Base-by-base conservation (phyloP, 2,113 vertebrate species). In the Synodontis membranacea region DNA sequence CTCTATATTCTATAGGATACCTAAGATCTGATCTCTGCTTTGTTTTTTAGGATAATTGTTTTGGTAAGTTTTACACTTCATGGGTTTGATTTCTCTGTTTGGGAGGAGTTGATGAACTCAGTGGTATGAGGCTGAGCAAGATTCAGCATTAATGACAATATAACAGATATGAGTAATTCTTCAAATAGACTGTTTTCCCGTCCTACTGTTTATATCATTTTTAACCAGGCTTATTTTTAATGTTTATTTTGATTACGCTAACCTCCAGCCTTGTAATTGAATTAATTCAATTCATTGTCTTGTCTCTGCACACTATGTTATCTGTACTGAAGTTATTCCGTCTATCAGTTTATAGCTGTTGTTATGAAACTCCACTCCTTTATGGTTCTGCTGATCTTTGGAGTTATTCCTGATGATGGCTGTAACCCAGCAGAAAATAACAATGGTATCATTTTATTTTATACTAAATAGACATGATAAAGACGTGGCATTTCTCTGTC, bases 361-460 rank as follows among this genome's bases (percentile, higher is more conserved):
- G 44, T 50, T 6, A 85, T 78, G 84, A 90, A 91, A 85, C 19
- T 88, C 75, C 39, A 83, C 4, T 52, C 89, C 4, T 74, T 92
- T 25, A 74, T 91, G 17, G 66, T 87, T 10, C 42, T 93, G 31
- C 83, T 92, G 84, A 31, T 90, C 31, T 62, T 75, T 3, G 12
- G 25, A 9, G 42, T 34, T 21, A 28, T 19, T 56, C 25, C 23
- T 83, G 9, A 46, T 42, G 19, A n/a, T 39, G 37, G 28, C 60
- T 72, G 3, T 44, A 66, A 34, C 46, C 0, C 5, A 70, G 9
- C 4, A 50, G n/a, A n/a, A 23, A 0, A 23, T 0, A 14, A 3
- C 19, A 52, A 23, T 5, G 62, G 56, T 37, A 68, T 81, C 1
- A 44, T 62, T 81, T 81, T 2, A 23, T 31, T 48, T 83, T 0